Conservation (phyloP, 2,113 vertebrate species). For the Lepidiolamprologus cunningtoni region DNA sequence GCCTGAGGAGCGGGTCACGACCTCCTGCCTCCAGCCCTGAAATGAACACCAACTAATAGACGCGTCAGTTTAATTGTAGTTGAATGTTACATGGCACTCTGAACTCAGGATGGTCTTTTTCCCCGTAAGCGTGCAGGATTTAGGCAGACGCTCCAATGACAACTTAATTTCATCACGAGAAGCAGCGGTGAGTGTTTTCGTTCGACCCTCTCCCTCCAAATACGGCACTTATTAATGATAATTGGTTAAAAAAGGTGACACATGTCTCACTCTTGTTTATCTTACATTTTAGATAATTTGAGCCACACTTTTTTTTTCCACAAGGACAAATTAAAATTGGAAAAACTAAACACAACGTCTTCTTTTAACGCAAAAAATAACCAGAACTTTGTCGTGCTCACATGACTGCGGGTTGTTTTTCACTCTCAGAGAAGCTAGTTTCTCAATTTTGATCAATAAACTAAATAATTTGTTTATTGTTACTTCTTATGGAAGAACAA, state of each 20-base stretch:
- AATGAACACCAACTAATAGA: conserved; percentile 70
- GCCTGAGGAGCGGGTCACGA: conserved; percentile 65
- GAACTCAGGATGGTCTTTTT: conserved; percentile 67
- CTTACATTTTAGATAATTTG: conserved; percentile 61
- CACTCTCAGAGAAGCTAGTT: neutral
- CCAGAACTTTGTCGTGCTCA: neutral
- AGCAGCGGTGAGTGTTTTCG: conserved; percentile 59
- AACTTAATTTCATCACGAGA: conserved; percentile 69
- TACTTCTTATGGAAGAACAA: neutral
- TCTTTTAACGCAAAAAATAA: conserved; percentile 14
- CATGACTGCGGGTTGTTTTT: neutral
- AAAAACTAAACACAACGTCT: conserved; percentile 14
- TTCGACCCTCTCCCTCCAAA: conserved; percentile 51
- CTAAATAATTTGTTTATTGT: neutral
- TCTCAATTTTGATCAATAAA: neutral
- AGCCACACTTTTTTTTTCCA: conserved; percentile 37
- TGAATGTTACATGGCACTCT: conserved; percentile 73
- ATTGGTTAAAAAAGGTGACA: conserved; percentile 62
- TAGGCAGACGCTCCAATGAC: conserved; percentile 80
- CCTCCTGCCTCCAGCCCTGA: conserved; percentile 69
- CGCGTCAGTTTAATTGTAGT: conserved; percentile 74
- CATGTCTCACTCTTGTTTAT: conserved; percentile 64
- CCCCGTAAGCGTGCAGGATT: conserved; percentile 68
- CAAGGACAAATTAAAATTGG: conserved; percentile 51
- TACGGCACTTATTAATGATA: conserved; percentile 60